A percentile compares a stretch with the other conserved stretches of the same genome.
These are phyloP conservation scores for Galerucella calmariensis DNA, from an alignment of 2,888 invertebrate genomes.

Conservation along the genomic window DNA sequence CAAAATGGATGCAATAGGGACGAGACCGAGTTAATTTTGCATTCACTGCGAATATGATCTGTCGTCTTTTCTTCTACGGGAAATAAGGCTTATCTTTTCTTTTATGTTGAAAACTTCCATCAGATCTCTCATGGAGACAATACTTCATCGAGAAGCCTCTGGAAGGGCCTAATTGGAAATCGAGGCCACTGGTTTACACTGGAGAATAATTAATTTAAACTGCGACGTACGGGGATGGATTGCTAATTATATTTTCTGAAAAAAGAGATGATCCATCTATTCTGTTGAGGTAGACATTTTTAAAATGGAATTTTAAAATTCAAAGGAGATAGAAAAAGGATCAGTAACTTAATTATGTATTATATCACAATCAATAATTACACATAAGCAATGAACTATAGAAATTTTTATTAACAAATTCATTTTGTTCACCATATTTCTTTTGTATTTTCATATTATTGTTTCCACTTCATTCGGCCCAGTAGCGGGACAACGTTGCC, in stretches of 20 bases:
- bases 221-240: conserved; percentile 37
- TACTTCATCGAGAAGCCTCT: conserved; percentile 57
- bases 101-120: conserved; percentile 59
- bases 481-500: too few relatives aligned
- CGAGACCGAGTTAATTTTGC: conserved; percentile 57
- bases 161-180: conserved; percentile 57
- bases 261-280: conserved; percentile 37
- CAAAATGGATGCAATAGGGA: conserved; percentile 49
- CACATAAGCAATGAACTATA: not conserved
- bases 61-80: conserved; percentile 58
- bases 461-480: too few relatives aligned
- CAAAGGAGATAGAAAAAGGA: not conserved
- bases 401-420: too few relatives aligned
- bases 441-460: too few relatives aligned
- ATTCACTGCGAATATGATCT: conserved; percentile 60
- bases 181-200: conserved; percentile 43
- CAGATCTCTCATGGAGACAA: conserved; percentile 59
- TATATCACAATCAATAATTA: not conserved
- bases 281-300: conserved; percentile 12
- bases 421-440: too few relatives aligned
- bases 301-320: conserved; percentile 2
- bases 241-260: conserved; percentile 31
- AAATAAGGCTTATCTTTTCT: conserved; percentile 60
- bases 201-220: conserved; percentile 41
- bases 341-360: not conserved